A percentile compares a stretch with the other conserved stretches of the same genome.
These are phyloP conservation scores for Musca vetustissima DNA, from an alignment of 1,140 invertebrate species.

Conservation along the genomic window DNA sequence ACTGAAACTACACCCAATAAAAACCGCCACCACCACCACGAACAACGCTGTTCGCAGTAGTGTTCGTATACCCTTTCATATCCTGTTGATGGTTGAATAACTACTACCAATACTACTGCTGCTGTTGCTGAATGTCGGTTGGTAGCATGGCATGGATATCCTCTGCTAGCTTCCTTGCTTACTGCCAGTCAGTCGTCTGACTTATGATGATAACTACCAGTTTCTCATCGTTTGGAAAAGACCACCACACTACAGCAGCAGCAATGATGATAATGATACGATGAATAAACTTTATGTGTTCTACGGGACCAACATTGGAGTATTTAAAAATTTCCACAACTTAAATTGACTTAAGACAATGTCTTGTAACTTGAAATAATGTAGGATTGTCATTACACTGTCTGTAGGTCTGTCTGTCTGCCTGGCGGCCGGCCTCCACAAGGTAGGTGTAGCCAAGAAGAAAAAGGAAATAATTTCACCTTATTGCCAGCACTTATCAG, in stretches of 20 bases:
- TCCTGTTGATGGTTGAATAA: too few relatives aligned
- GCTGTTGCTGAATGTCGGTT: too few relatives aligned
- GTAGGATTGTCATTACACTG: background rate
- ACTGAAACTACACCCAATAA: too few relatives aligned
- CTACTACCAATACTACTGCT: too few relatives aligned
- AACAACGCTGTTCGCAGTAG: background rate
- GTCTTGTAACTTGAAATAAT: background rate
- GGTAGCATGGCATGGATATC: too few relatives aligned
- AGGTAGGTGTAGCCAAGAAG: too few relatives aligned
- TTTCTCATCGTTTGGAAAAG: background rate
- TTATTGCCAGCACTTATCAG: too few relatives aligned
- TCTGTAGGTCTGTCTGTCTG: background rate
- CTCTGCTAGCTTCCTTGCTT: background rate
- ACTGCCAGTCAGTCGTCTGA: background rate
- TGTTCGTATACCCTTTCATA: background rate
- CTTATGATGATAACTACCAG: constrained; percentile 6
- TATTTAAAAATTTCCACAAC: background rate
- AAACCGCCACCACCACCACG: background rate
- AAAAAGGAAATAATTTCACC: too few relatives aligned
- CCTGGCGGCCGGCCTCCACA: too few relatives aligned
- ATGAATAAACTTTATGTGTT: background rate
- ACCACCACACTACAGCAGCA: background rate
- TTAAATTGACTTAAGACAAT: background rate
- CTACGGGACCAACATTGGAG: background rate
- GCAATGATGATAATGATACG: background rate